phyloP scores from a whole-genome alignment of 2,797 vertebrate genomes.

The Helostoma temminkii region DNA sequence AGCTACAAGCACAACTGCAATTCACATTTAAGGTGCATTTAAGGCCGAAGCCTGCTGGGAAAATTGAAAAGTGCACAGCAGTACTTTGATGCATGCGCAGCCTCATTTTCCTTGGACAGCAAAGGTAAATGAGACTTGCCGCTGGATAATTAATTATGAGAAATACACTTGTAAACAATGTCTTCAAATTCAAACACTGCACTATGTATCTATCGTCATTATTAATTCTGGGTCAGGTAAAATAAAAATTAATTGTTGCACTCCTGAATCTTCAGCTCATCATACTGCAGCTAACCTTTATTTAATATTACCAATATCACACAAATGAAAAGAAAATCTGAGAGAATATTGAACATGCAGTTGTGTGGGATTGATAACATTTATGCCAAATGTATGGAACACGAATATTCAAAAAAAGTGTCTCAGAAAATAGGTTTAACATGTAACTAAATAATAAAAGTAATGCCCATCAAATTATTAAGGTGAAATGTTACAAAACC shows the following conservation, averaged over 20 bases:
- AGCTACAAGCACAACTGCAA: slow-evolving; percentile 23
- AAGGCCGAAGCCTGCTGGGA: slow-evolving; percentile 61
- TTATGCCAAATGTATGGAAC: background rate
- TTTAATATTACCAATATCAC: slow-evolving; percentile 14
- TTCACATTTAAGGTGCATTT: slow-evolving; percentile 64
- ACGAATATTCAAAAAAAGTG: background rate
- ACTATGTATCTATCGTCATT: slow-evolving; percentile 12
- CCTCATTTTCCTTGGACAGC: slow-evolving; percentile 64
- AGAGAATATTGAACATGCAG: slow-evolving; percentile 16
- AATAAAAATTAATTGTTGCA: slow-evolving; percentile 33
- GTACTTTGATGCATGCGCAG: slow-evolving; percentile 54
- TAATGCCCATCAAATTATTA: slow-evolving; percentile 18
- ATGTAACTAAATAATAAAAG: slow-evolving; percentile 34
- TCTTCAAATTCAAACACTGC: slow-evolving; percentile 40
- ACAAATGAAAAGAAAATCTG: slow-evolving; percentile 10
- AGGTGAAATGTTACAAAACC: slow-evolving; percentile 44
- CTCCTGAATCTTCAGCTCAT: slow-evolving; percentile 19
- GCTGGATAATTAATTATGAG: slow-evolving; percentile 68
- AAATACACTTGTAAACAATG: slow-evolving; percentile 61
- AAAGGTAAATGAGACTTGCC: slow-evolving; percentile 64
- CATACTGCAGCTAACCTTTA: slow-evolving; percentile 11
- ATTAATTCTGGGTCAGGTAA: slow-evolving; percentile 47
- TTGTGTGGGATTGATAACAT: slow-evolving; percentile 42
- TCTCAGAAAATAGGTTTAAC: slow-evolving; percentile 27
- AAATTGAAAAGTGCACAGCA: slow-evolving; percentile 51